Conservation (phyloP, 2,888 invertebrate genomes). For the Ametastegia equiseti region DNA sequence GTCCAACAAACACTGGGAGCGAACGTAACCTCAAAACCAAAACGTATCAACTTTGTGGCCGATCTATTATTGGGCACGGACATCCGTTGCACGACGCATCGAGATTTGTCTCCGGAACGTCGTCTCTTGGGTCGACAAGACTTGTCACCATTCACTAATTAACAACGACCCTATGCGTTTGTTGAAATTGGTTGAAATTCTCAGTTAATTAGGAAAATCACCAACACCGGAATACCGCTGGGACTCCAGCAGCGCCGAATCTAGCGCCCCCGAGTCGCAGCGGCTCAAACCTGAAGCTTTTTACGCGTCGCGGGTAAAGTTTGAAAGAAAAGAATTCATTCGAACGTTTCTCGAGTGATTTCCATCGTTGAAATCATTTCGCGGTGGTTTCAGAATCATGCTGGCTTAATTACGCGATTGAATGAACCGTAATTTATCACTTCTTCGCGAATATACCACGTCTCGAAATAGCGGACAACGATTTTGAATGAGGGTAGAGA, state of each 20-base stretch:
- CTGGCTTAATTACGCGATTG: no score
- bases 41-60: not conserved
- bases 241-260: not conserved
- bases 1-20: not conserved
- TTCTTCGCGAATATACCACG: no score
- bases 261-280: not conserved
- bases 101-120: not conserved
- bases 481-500: no score
- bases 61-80: not conserved
- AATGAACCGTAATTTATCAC: no score
- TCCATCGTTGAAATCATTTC: no score
- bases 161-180: not conserved
- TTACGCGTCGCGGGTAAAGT: not conserved
- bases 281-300: not conserved
- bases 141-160: not conserved
- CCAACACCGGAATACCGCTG: not conserved
- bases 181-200: not conserved
- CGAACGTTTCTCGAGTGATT: no score
- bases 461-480: no score
- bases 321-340: not conserved
- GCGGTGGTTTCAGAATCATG: no score
- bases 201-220: not conserved
- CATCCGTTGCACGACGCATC: not conserved
- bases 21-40: conserved; percentile 32
- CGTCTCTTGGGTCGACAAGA: no score